Percentiles rank a stretch among this genome's conserved stretches.
Evolutionary conservation across 2,888 invertebrate genomes (phyloP).

Genomic region (Tortrix viridana): DNA sequence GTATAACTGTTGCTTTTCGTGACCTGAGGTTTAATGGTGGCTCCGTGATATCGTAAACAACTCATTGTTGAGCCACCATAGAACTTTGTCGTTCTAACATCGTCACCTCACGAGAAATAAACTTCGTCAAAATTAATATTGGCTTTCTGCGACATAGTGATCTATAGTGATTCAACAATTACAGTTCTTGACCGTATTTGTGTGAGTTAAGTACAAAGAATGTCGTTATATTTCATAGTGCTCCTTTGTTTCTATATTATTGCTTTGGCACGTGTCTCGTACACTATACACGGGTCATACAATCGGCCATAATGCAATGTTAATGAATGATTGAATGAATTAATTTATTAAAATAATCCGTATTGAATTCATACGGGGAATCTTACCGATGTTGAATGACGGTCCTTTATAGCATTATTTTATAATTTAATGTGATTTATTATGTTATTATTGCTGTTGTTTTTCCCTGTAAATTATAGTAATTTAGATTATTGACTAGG

Average conservation of each 20-base stretch:
- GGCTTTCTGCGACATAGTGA: too few species aligned
- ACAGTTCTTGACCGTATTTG: too few species aligned
- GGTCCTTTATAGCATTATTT: not conserved
- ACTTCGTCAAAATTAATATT: too few species aligned
- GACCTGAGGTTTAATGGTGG: too few species aligned
- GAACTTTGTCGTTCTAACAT: too few species aligned
- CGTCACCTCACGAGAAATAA: too few species aligned
- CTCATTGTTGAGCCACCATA: too few species aligned
- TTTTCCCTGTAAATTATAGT: not conserved
- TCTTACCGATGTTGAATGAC: constrained; percentile 8
- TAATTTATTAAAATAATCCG: not conserved
- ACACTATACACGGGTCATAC: not conserved
- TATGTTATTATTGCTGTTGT: not conserved
- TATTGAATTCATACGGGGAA: constrained; percentile 21
- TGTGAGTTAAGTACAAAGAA: too few species aligned
- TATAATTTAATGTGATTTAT: constrained; percentile 4
- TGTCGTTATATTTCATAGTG: not conserved
- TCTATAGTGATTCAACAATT: too few species aligned
- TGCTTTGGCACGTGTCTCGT: not conserved
- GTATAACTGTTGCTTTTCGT: too few species aligned
- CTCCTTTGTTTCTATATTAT: constrained; percentile 5
- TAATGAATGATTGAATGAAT: constrained; percentile 4
- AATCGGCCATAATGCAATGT: constrained; percentile 8
- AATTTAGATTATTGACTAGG: too few species aligned
- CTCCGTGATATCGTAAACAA: too few species aligned